Base-by-base conservation (phyloP, 37 sponge, comb jelly and placozoan genomes). In the Ianthella basta region DNA sequence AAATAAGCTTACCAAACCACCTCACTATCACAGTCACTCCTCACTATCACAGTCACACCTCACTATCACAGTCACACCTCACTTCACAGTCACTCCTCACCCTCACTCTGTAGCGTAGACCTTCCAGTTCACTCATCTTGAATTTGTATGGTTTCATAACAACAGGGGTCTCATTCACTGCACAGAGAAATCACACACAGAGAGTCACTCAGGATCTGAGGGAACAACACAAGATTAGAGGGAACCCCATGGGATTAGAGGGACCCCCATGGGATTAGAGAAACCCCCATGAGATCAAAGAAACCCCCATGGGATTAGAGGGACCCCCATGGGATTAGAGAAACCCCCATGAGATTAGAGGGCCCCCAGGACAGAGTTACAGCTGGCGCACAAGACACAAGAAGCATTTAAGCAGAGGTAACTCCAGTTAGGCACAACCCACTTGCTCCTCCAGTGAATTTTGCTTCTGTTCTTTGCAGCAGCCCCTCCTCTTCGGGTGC, bases 91-190 rank as follows among this genome's bases (percentile, higher is more conserved):
- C 63, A 32, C 59, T 6, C 23, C 88, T 77, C 40, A 96, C 97
- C 81, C 73, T 89, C 54, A 92, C 92, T 87, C 99, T 44, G 75
- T 99, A 99, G 6, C 97, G 69, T 70, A 99, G 97, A 32, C 96
- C 94, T 34, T 99, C 99, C 36, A 99, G 90, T 68, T 95, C 96
- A 4, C 92, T 79, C 97, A 99, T 99, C 29, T 91, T 92, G 86
- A 99, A 96, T 34, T 61, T 82, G 68, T 99, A 99, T 0, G 99
- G 98, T 55, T 89, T 87, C 19, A 93, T 59, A 38, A 68, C 67
- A 10, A 84, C 57, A 32, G 78, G 78, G 1, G 78, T 41, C 39
- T 80, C 61, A 57, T 60, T 60, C 30, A 80, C 61, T 80, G 21
- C 54, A 55, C 2, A 80, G 29, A 63, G 60, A 21, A 21, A 57